phyloP scores from a whole-genome alignment of 1,140 invertebrate genomes.

The Conopomorpha cramerella region DNA sequence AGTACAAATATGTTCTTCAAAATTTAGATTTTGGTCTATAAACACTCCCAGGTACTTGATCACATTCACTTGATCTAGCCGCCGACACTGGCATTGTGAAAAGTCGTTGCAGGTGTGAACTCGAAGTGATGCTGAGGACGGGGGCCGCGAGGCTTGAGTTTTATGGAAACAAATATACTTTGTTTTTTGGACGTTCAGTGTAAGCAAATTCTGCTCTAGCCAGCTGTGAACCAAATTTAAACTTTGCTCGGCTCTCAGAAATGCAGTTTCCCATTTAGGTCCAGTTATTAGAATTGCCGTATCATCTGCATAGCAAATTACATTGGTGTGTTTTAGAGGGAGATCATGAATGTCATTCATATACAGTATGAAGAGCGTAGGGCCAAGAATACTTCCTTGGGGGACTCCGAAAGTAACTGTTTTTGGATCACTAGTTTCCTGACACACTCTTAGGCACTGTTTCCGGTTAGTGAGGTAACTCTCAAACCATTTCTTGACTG shows the following conservation, averaged over 20 bases:
- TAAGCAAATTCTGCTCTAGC: background rate
- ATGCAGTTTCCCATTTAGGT: background rate
- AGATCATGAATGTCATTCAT: constrained; percentile 1
- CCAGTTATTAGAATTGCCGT: background rate
- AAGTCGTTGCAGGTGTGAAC: background rate
- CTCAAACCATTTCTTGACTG: background rate
- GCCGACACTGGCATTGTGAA: background rate
- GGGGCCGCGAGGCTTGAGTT: background rate
- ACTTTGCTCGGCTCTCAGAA: background rate
- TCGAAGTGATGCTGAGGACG: background rate
- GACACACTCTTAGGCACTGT: background rate
- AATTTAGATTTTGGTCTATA: background rate
- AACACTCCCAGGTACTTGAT: background rate
- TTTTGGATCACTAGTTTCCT: background rate
- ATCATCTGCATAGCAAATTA: constrained; percentile 2
- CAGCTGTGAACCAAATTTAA: background rate
- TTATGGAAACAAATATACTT: constrained; percentile 3
- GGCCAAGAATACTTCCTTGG: constrained; percentile 1
- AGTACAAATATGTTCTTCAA: background rate
- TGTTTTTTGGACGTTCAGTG: background rate
- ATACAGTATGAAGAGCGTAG: background rate
- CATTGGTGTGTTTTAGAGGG: background rate
- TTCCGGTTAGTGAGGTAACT: background rate
- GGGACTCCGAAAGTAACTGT: background rate
- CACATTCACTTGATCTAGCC: background rate